Evolutionary conservation across 2,797 vertebrate genomes (phyloP), one percentile per base, ranked within the genome.

Genomic region (Sylvia borin): DNA sequence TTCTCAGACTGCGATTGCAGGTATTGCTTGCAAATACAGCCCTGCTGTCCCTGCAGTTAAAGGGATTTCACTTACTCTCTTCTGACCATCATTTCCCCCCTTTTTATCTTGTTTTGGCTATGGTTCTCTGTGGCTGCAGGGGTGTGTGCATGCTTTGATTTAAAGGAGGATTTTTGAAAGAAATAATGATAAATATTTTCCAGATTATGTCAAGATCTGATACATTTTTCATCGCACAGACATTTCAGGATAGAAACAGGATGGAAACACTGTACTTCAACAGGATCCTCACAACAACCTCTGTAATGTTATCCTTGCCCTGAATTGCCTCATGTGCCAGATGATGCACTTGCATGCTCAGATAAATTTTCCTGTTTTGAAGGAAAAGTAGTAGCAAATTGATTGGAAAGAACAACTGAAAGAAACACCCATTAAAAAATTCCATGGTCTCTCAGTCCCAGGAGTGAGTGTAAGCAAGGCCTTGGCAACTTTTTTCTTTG

Each of bases 371-470:
- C 88, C 89, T 92, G 40, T 88, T 94, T 60, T 81, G 70, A 65
- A 80, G 76, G 58, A 65, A 77, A 36, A 85, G 85, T 13, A 80
- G 62, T 75, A 86, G 51, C 36, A 55, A 88, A 34, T 42, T 29
- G 54, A 88, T 78, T 86, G 93, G 93, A 88, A 94, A 95, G 88
- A 93, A 34, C n/a, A 88, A 84, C 76, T 92, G 83, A 81, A 92
- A 43, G 68, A 86, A 94, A 81, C 40, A 45, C 24, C 27, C 32
- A 13, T 66, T 62, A 11, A 61, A 88, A 79, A 81, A 48, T 76
- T 62, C 79, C 14, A 0, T 15, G 58, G 8, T 76, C 8, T 70
- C 8, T 16, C 4, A 64, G 78, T 89, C 68, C 61, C 66, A 34
- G 40, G 50, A 76, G 51, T 19, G 48, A 89, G 48, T 12, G 67